Base-by-base conservation (phyloP, 2,797 vertebrate species). In the Falco columbarius region DNA sequence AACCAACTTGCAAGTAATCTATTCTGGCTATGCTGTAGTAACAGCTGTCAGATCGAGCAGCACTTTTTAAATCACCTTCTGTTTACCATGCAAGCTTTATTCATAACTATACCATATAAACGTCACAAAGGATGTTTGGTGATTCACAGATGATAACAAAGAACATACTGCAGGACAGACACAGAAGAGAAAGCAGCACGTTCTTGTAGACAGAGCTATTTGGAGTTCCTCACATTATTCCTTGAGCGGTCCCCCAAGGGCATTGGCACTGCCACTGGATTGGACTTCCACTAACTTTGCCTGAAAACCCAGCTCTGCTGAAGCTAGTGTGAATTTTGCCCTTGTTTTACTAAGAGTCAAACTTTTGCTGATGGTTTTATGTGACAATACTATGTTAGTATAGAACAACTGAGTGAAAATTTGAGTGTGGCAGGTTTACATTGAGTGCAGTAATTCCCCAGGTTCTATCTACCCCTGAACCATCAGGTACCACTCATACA, bases 81-180 rank as follows among this genome's bases (percentile, higher is more conserved):
- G 89, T 91, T 89, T 96, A 93, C 91, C 10, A 27, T 75, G 80
- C 75, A 94, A 93, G 68, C 51, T 75, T 92, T 95, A 95, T 95
- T 42, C 30, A 90, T 95, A 95, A 80, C 81, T 38, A 17, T 30
- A 81, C 44, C 67, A 54, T 36, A 71, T 55, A 93, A 82, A 93
- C 17, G 2, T 96, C 95, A 95, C 90, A 95, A 87, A 89, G 30
- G 81, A 91, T 82, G 24, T 89, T 80, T 85, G 71, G 63, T 92
- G 89, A 92, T 95, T 95, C 92, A 89, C 72, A 81, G 83, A 86
- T 32, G 51, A 82, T 91, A 92, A 96, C 77, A 84, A 92, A 93
- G 81, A 94, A 68, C 71, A 86, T 61, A 51, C 66, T 80, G 65
- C 74, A 74, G 77, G 79, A 77, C 65, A 91, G 74, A 82, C 77